A percentile compares a stretch with the other conserved stretches of the same genome.
phyloP scores from a whole-genome alignment of 2,113 vertebrate species.

The pig (Sus scrofa) region DNA sequence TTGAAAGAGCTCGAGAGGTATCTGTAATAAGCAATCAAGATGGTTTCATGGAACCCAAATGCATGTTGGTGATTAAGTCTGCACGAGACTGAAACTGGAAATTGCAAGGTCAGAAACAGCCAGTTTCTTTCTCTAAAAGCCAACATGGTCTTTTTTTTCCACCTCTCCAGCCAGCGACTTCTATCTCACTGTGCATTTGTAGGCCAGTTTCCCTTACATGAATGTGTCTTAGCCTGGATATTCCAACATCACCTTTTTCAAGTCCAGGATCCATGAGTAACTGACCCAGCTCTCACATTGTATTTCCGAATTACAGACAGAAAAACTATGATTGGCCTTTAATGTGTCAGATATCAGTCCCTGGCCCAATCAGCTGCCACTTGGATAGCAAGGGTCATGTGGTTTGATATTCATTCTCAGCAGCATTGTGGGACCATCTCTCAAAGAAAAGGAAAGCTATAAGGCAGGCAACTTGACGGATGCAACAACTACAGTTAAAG shows the following conservation, averaged over 20 bases:
- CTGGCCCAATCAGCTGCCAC: neutral
- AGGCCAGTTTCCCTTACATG: neutral
- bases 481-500: neutral
- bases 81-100: neutral
- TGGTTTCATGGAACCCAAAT: neutral
- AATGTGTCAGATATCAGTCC: neutral
- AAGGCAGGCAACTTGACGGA: neutral
- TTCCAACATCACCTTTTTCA: neutral
- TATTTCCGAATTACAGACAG: conserved; percentile 25
- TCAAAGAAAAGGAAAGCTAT: conserved; percentile 4
- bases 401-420: neutral
- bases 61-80: neutral
- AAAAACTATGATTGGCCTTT: neutral
- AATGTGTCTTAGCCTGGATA: neutral
- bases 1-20: neutral
- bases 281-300: neutral
- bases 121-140: conserved; percentile 35
- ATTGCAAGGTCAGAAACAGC: conserved; percentile 22
- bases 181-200: neutral
- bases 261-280: neutral
- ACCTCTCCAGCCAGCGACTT: neutral
- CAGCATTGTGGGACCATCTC: neutral
- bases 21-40: conserved; percentile 4
- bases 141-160: neutral
- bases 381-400: neutral